Evolutionary conservation across 2,888 invertebrate species (phyloP).

Genomic region (Orthonychiurus folsomi): DNA sequence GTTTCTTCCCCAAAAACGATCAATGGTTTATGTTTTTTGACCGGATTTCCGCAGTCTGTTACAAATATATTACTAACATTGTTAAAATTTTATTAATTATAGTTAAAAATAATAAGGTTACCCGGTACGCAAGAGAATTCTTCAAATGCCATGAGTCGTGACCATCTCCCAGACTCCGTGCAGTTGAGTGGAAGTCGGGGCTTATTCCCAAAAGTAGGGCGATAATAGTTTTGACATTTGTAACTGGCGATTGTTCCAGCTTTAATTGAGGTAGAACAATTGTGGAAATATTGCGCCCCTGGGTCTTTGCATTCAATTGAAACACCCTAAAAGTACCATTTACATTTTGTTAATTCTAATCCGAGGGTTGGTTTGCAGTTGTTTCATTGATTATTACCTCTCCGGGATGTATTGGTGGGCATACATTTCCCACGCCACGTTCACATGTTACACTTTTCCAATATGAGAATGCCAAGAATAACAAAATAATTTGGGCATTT

Average conservation of each 20-base stretch:
- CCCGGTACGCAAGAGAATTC: background rate
- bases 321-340: background rate
- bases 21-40: background rate
- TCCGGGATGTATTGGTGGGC: background rate
- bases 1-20: background rate
- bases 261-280: background rate
- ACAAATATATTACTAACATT: background rate
- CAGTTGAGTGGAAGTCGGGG: background rate
- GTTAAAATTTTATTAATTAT: background rate
- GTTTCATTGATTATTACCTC: background rate
- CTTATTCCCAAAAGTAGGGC: background rate
- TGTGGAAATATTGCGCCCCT: background rate
- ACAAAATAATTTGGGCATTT: too few relatives aligned
- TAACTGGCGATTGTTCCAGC: background rate
- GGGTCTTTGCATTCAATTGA: background rate
- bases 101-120: background rate
- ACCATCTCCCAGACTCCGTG: background rate
- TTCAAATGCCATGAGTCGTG: background rate
- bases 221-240: background rate
- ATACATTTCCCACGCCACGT: too few relatives aligned
- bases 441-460: too few relatives aligned
- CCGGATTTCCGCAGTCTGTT: background rate
- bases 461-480: too few relatives aligned
- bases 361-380: background rate
- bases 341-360: background rate